Base-by-base conservation (phyloP, 2,797 vertebrate species). In the Crocodylus rhombifer region DNA sequence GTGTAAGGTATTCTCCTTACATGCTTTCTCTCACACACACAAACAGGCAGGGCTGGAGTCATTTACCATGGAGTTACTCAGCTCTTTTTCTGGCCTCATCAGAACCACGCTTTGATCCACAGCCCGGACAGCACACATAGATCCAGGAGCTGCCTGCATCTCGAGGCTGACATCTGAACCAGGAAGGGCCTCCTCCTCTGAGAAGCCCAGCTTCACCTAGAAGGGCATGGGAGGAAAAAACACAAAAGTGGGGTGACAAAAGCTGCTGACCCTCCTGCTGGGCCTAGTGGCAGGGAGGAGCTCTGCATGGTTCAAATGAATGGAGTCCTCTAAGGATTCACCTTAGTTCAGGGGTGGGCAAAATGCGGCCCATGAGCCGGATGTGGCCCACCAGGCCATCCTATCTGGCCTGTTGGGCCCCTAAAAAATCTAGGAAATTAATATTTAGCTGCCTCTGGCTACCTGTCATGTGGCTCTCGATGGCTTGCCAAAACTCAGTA, bases 101-200 rank as follows among this genome's bases (percentile, higher is more conserved):
- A 97, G 92, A n/a, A 98, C 96, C 62, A 98, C 14, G 0, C 97
- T 98, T 87, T 97, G 97, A 96, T 99, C 98, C 9, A 98, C 97
- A 88, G 98, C 98, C 91, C 98, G 96, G 75, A 99, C 88, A 0
- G 98, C 99, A 95, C 99, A 99, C 1, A 96, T 73, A 8, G 98
- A 99, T 7, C 98, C 98, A 8, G 98, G 98, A 15, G 96, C 86
- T 86, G 98, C 98, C 93, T 96, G 91, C 28, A 99, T 95, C 5
- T 20, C 94, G 55, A 99, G 94, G 5, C 71, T 96, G 13, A 98
- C 97, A 79, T 97, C 94, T 23, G 97, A 97, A 7, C 97, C 97
- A 6, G 98, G 98, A 63, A 98, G 97, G 77, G 97, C 75, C 88
- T 98, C 93, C 0, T 71, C 11, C 0, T 56, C 84, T 1, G 97